A percentile compares a stretch with the other conserved stretches of the same genome.
Conservation (phyloP, 1,140 invertebrate species). For the Dendroctonus ponderosae region DNA sequence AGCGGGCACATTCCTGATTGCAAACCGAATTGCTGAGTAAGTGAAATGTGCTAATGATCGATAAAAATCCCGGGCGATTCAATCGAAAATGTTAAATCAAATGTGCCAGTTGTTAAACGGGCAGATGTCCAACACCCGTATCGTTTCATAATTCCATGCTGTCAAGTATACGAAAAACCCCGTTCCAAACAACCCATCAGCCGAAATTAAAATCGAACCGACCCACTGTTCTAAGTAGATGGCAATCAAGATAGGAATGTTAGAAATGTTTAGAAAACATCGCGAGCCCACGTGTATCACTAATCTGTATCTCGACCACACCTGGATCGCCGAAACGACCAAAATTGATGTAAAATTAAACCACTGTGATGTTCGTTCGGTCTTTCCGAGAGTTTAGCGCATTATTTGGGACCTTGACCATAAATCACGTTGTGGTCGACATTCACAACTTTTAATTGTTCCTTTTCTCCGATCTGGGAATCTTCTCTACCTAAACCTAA, state of each 20-base stretch:
- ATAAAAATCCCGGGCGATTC: too few species aligned
- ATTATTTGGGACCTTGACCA: slow-evolving; percentile 16
- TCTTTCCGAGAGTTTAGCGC: slow-evolving; percentile 15
- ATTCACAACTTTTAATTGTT: too few species aligned
- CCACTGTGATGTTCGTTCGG: slow-evolving; percentile 13
- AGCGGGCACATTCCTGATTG: too few species aligned
- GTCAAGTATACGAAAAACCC: too few species aligned
- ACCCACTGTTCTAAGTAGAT: slow-evolving; percentile 28
- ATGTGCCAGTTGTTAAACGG: too few species aligned
- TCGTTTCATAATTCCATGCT: too few species aligned
- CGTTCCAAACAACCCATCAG: background rate
- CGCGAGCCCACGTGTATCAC: slow-evolving; percentile 12
- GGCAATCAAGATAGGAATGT: slow-evolving; percentile 35
- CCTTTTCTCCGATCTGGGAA: too few species aligned
- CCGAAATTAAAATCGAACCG: slow-evolving; percentile 24
- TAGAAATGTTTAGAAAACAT: slow-evolving; percentile 32
- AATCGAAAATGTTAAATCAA: too few species aligned
- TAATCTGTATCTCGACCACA: slow-evolving; percentile 5
- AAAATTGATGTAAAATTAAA: slow-evolving; percentile 22
- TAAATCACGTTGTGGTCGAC: slow-evolving; percentile 2
- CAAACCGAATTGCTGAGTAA: too few species aligned
- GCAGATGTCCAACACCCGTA: too few species aligned
- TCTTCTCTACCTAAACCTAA: too few species aligned
- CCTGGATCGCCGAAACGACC: background rate
- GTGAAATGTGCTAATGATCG: too few species aligned